Conservation (phyloP, 2,888 invertebrate species). For the Meiosimyza decipiens region DNA sequence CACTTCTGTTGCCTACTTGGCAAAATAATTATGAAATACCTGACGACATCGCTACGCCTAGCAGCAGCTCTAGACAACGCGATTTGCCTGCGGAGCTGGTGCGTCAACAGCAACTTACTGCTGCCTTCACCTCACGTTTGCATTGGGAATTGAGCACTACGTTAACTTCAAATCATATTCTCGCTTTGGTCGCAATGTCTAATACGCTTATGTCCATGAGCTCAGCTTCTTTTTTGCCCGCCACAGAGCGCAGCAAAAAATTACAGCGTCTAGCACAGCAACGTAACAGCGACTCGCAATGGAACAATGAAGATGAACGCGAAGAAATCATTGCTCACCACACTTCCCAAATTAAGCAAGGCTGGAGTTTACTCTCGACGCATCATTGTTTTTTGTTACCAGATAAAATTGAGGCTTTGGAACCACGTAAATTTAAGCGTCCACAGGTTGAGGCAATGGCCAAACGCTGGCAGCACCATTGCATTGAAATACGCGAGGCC, state of each 20-base stretch:
- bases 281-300: constrained; percentile 66
- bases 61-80: constrained; percentile 61
- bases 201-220: constrained; percentile 99
- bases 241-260: constrained; percentile 84
- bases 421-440: constrained; percentile 79
- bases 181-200: constrained; percentile 93
- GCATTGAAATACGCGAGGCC: constrained; percentile 96
- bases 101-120: constrained; percentile 80
- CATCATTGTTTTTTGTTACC: constrained; percentile 96
- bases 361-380: constrained; percentile 96
- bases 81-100: constrained; percentile 76
- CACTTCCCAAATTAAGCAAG: constrained; percentile 94
- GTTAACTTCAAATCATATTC: constrained; percentile 93
- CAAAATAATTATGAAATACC: constrained; percentile 70
- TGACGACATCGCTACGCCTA: constrained; percentile 54
- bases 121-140: constrained; percentile 84
- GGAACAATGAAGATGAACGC: constrained; percentile 82
- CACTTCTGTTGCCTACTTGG: constrained; percentile 91
- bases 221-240: constrained; percentile 91
- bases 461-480: constrained; percentile 98
- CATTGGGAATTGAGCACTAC: constrained; percentile 98
- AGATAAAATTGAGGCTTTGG: constrained; percentile 81
- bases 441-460: constrained; percentile 98
- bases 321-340: constrained; percentile 87
- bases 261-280: constrained; percentile 67